Percentiles rank a stretch among this genome's conserved stretches.
phyloP scores from a whole-genome alignment of 2,888 invertebrate genomes.

The Atethmia centrago region DNA sequence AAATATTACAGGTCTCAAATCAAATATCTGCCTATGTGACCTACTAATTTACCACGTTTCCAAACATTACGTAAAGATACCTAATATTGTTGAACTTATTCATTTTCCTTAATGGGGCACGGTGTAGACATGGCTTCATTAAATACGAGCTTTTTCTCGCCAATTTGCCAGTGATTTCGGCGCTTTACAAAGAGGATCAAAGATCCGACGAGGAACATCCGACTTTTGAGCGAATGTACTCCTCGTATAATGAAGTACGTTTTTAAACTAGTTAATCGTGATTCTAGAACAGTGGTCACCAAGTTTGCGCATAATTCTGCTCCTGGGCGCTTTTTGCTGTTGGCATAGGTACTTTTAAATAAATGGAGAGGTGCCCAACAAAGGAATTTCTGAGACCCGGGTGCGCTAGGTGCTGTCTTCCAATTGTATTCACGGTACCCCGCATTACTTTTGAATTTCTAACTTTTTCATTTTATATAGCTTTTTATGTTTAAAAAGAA shows the following conservation, averaged over 20 bases:
- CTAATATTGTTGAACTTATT: slow-evolving; percentile 44
- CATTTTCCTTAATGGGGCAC: slow-evolving; percentile 31
- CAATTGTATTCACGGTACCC: slow-evolving; percentile 47
- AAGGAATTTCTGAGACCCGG: slow-evolving; percentile 61
- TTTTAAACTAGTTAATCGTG: slow-evolving; percentile 53
- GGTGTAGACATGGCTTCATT: slow-evolving; percentile 45
- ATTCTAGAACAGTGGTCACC: slow-evolving; percentile 55
- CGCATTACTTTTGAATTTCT: slow-evolving; percentile 51
- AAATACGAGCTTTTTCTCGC: slow-evolving; percentile 41
- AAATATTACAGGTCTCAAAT: slow-evolving; percentile 1
- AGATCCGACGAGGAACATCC: slow-evolving; percentile 47
- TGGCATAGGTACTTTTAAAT: slow-evolving; percentile 40
- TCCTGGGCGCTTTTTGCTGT: slow-evolving; percentile 63
- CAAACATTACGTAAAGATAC: slow-evolving; percentile 19
- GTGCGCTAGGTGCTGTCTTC: slow-evolving; percentile 27
- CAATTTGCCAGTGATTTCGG: slow-evolving; percentile 44
- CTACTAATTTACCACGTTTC: neutral
- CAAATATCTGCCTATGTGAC: neutral
- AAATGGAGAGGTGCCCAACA: slow-evolving; percentile 66
- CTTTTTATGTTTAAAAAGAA: slow-evolving; percentile 43
- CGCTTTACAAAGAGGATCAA: slow-evolving; percentile 51
- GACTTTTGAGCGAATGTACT: slow-evolving; percentile 44
- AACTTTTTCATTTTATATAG: slow-evolving; percentile 37
- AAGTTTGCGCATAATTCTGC: slow-evolving; percentile 74
- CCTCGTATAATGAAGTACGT: slow-evolving; percentile 69